Percentiles rank a stretch among this genome's conserved stretches.
Conservation (phyloP, 2,888 invertebrate genomes). For the Gastracanthus pulcherrimus region DNA sequence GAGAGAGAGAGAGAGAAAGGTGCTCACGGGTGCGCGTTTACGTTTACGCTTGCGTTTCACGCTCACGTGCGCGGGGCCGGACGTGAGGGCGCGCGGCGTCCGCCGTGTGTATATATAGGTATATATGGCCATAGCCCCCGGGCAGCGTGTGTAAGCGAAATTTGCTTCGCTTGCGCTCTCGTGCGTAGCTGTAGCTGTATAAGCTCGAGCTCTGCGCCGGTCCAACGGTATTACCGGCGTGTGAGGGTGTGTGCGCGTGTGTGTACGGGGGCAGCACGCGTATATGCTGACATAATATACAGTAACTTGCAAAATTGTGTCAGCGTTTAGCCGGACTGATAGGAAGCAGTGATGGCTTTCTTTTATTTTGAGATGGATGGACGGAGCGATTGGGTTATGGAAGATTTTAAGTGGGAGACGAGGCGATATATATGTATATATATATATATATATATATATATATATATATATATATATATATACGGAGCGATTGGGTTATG, state of each 20-base stretch:
- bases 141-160: constrained; percentile 26
- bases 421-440: too few species aligned
- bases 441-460: too few species aligned
- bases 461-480: too few species aligned
- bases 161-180: constrained; percentile 44
- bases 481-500: too few species aligned
- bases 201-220: background rate
- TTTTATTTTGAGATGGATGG: background rate
- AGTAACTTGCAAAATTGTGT: constrained; percentile 37
- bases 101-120: too few species aligned
- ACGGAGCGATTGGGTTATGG: too few species aligned
- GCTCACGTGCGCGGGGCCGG: constrained; percentile 36
- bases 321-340: constrained; percentile 9
- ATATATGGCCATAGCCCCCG: constrained; percentile 3
- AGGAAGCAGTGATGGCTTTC: background rate
- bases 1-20: constrained; percentile 1
- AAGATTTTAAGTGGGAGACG: too few species aligned
- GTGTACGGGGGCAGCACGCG: background rate
- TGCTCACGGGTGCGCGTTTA: background rate
- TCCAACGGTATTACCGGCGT: constrained; percentile 1
- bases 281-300: constrained; percentile 34
- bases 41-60: constrained; percentile 53
- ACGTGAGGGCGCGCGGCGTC: constrained; percentile 42
- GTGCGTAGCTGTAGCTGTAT: constrained; percentile 1
- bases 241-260: background rate